Evolutionary conservation across 1,140 invertebrate genomes (phyloP), one percentile per base, ranked within the genome.

Genomic region (Antheraea mylitta): DNA sequence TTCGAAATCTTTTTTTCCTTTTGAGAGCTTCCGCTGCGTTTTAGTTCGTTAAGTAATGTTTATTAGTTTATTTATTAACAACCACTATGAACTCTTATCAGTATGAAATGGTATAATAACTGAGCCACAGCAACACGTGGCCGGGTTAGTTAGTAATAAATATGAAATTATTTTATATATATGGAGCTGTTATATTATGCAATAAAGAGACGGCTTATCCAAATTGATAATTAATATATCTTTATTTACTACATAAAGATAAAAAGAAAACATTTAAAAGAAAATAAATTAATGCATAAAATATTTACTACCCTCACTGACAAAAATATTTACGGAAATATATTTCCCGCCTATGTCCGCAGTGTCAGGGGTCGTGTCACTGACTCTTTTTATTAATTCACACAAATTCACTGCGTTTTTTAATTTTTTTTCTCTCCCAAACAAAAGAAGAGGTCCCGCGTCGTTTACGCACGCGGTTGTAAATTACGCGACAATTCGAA

Each of bases 401-500:
- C 58, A 67, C 22, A 58, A 18, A 66, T 18, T 37, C 59, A 42
- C 37, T 48, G 64, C 64, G 19, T 58, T 30, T 58, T 37, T 37
- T 37, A n/a, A 58, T 18, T 58, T 59, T 58, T 66, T 66, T 66
- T 58, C n/a, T n/a, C n/a, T 37, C 72, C 79, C 76, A 85, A 87
- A 87, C 80, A 87, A 90, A 86, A 83, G 78, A 76, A 77, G 70
- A 64, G 72, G 70, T 53, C 67, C 72, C 72, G 78, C 80, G 79
- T 81, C 83, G 81, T 83, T 85, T 86, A 78, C 79, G 80, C 80
- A 88, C 83, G 82, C 80, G 77, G 81, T 78, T 83, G 83, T 91
- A 89, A 89, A 89, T 88, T 86, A 89, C 86, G 85, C 64, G 83
- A 79, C 85, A 89, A 86, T 86, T 85, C 82, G 82, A 82, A 89